These are phyloP conservation scores for Plemyria rubiginata DNA, from an alignment of 2,888 invertebrate species.

Conservation along the genomic window DNA sequence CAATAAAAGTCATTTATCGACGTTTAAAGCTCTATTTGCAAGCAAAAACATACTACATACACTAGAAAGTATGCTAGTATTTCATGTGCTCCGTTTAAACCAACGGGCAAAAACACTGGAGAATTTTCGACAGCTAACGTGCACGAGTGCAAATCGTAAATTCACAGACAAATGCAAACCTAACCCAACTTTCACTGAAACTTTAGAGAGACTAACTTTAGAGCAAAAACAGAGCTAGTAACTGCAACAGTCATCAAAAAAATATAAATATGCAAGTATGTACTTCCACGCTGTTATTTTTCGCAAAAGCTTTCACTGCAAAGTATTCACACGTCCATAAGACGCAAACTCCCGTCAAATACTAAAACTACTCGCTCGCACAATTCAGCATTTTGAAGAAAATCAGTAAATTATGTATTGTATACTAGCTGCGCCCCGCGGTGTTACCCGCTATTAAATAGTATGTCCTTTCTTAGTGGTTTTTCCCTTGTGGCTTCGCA, in stretches of 20 bases:
- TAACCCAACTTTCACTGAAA: not conserved
- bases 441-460: too few species aligned
- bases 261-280: conserved; percentile 10
- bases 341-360: too few species aligned
- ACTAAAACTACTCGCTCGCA: too few species aligned
- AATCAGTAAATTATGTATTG: too few species aligned
- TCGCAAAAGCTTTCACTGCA: conserved; percentile 16
- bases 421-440: too few species aligned
- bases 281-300: conserved; percentile 6
- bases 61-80: not conserved
- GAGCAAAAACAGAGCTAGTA: not conserved
- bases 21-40: not conserved
- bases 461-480: too few species aligned
- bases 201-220: too few species aligned
- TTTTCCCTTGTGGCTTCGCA: too few species aligned
- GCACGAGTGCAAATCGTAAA: conserved; percentile 7
- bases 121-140: not conserved
- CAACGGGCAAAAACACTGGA: conserved; percentile 1
- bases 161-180: not conserved
- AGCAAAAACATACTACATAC: not conserved
- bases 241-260: not conserved
- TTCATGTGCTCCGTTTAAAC: not conserved
- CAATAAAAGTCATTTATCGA: too few species aligned
- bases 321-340: not conserved
- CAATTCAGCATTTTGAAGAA: too few species aligned